Evolutionary conservation across 2,113 vertebrate species (phyloP), one percentile per base, ranked within the genome.

Genomic region (Pygathrix nemaeus): DNA sequence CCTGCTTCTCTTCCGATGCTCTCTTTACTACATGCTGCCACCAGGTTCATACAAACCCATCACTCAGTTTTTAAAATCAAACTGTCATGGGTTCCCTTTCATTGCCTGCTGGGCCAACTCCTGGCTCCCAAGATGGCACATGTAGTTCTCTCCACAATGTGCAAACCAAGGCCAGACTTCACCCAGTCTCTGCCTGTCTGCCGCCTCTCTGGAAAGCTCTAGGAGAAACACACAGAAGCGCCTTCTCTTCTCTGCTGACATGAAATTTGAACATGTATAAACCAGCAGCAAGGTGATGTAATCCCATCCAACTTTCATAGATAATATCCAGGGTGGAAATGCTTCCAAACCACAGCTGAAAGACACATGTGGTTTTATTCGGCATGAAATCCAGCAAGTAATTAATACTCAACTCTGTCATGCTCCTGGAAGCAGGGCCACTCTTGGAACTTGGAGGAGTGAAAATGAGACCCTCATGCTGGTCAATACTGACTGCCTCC

Each of bases 291-390:
- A 97, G 88, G 96, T 94, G 94, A 98, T 97, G 89, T 92, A 95
- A 97, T 97, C 94, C 89, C 83, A 97, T 95, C 92, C 96, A 96
- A 96, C 97, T 97, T 97, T 97, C 94, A 97, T 94, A 95, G 97
- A 98, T 96, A 97, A 96, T 94, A 97, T 97, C 96, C 91, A 97
- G 97, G 85, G 73, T 96, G 55, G 93, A 97, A 98, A 97, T 88
- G 91, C 95, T 97, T 96, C 95, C 95, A 97, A 98, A 95, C 93
- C 96, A 98, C 96, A 98, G 97, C 95, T 98, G 96, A 97, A 97
- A 97, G 97, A 95, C 97, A 98, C 95, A 97, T 97, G 94, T 98
- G 97, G 94, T 93, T 97, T 98, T 97, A 97, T 97, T 96, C n/a
- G 8, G 93, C 95, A 97, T 97, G 97, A 98, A 98, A 98, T 96